Conservation (phyloP, 1,140 invertebrate genomes). For the Solenopsis invicta region DNA sequence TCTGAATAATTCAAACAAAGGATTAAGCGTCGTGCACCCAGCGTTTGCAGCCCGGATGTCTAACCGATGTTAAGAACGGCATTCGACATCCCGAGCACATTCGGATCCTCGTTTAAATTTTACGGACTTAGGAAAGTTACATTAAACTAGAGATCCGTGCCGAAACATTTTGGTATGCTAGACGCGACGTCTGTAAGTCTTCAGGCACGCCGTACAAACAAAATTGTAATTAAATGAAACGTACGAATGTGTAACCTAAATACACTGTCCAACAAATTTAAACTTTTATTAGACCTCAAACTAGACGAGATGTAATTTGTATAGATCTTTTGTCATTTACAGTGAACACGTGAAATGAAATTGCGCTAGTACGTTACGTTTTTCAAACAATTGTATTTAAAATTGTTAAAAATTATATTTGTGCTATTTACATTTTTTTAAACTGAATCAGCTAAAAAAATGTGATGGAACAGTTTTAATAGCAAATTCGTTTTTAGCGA, state of each 20-base stretch:
- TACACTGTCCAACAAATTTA: neutral
- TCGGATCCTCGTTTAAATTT: slow-evolving; percentile 51
- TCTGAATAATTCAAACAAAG: slow-evolving; percentile 64
- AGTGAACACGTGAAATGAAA: too few relatives aligned
- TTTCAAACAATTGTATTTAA: too few relatives aligned
- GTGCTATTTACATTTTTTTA: too few relatives aligned
- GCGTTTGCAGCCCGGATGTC: slow-evolving; percentile 30
- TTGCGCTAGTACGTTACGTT: too few relatives aligned
- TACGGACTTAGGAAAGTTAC: slow-evolving; percentile 30
- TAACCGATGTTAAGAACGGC: slow-evolving; percentile 55
- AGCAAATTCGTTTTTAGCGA: too few relatives aligned
- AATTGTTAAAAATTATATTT: too few relatives aligned
- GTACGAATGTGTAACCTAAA: neutral
- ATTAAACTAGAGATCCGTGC: slow-evolving; percentile 40
- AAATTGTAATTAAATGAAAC: slow-evolving; percentile 25
- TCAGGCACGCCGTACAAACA: neutral
- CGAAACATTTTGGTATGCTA: slow-evolving; percentile 39
- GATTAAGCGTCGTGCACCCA: slow-evolving; percentile 37
- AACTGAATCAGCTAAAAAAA: too few relatives aligned
- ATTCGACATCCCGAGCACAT: slow-evolving; percentile 56
- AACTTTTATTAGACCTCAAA: too few relatives aligned
- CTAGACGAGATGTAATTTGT: too few relatives aligned
- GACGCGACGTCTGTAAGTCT: slow-evolving; percentile 4
- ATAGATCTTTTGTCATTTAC: too few relatives aligned
- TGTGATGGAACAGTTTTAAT: too few relatives aligned